Base-by-base conservation (phyloP, 2,888 invertebrate species). In the Leptopterna dolabrata region DNA sequence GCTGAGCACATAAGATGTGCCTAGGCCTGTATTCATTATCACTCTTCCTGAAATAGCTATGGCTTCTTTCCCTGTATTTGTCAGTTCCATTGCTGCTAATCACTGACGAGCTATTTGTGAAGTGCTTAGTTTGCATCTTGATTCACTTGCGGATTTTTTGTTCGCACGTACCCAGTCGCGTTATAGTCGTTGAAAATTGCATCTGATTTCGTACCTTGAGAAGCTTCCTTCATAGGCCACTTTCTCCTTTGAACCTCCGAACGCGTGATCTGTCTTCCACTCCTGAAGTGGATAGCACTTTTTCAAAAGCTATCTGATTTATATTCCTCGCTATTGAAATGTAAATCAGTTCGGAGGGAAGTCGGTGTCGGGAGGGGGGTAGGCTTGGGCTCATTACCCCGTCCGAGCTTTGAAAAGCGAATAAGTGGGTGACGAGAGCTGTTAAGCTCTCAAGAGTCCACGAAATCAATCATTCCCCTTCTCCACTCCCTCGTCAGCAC, bases 291-390 rank as follows among this genome's bases (percentile, higher is more conserved):
- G 24, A 63, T 63, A 19, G 63, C 29, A 0, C 24, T 83, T 83
- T 83, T 83, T 47, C 83, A 70, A 55, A 83, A 36, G 30, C 41
- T 70, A 30, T 14, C 70, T 83, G 83, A 83, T 83, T 83, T 83
- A 83, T 83, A 83, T 83, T 83, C 83, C 24, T 41, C 27, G 83
- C 83, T 83, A 83, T 83, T 83, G 83, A 83, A 83, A 83, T 83
- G 83, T 83, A 83, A 83, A 83, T 83, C 81, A 78, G 78, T 27
- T 78, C 63, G 45, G 45, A 78, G 41, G 78, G 78, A 78, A 45
- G 78, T 29, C 83, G 41, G n/a, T n/a, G n/a, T n/a, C n/a, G n/a
- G n/a, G n/a, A n/a, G n/a, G n/a, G 83, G 43, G 78, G 41, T 4
- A 43, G 83, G 19, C 36, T 41, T n/a, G 70, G 83, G 83, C 83